These are phyloP conservation scores for Scomber japonicus DNA, from an alignment of 2,113 vertebrate genomes.

Conservation along the genomic window DNA sequence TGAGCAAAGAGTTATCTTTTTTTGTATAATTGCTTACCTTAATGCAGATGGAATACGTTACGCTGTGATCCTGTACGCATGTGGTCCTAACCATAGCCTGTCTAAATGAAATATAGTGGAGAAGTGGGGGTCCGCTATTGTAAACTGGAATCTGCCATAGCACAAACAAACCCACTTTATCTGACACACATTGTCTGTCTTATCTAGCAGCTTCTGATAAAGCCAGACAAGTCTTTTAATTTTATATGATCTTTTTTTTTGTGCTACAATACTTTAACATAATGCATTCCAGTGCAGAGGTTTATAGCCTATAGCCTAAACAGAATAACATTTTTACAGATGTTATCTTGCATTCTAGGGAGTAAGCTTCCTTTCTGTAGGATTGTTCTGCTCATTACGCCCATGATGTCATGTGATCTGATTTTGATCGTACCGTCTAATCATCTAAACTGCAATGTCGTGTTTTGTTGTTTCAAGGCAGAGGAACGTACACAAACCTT, in stretches of 20 bases:
- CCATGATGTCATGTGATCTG: constrained; percentile 27
- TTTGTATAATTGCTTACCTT: constrained; percentile 29
- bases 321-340: constrained; percentile 29
- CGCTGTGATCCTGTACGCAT: background rate
- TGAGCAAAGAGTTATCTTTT: too few relatives aligned
- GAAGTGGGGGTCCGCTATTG: background rate
- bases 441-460: background rate
- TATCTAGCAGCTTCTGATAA: background rate
- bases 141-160: constrained; percentile 21
- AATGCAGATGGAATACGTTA: constrained; percentile 40
- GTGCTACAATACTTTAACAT: background rate
- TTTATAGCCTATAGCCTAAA: constrained; percentile 7
- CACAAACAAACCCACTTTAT: constrained; percentile 13
- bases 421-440: background rate
- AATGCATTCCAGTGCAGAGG: background rate
- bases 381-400: background rate
- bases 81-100: constrained; percentile 1
- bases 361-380: constrained; percentile 17
- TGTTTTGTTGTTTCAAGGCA: background rate
- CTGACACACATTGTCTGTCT: background rate
- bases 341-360: constrained; percentile 31
- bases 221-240: background rate
- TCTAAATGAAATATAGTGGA: constrained; percentile 26
- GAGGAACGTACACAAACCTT: background rate
- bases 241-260: background rate